Evolutionary conservation across 2,113 vertebrate species (phyloP).

Genomic region (Charadrius vociferus): DNA sequence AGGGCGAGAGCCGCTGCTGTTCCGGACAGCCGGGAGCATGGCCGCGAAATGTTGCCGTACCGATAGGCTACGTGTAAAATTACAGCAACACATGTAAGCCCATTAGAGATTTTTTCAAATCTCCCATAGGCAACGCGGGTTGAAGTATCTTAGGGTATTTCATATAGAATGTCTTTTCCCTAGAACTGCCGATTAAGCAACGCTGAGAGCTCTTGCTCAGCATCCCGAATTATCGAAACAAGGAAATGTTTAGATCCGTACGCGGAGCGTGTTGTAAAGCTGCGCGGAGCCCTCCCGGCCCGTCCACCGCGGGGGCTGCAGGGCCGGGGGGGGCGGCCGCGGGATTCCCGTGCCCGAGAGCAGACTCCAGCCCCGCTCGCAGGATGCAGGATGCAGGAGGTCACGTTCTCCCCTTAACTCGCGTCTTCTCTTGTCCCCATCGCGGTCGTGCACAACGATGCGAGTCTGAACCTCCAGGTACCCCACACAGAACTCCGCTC

Average conservation of each 20-base stretch:
- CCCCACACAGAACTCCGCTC: background rate
- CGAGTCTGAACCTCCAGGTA: background rate
- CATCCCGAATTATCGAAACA: accelerated
- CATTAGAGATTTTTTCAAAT: background rate
- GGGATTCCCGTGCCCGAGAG: background rate
- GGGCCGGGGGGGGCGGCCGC: background rate
- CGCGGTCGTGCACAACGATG: background rate
- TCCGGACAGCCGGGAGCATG: background rate
- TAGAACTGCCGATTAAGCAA: background rate
- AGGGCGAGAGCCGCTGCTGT: background rate
- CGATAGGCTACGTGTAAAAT: background rate
- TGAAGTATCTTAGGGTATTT: background rate
- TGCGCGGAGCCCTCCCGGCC: background rate
- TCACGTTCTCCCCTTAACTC: accelerated
- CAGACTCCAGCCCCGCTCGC: background rate
- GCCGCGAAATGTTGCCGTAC: background rate
- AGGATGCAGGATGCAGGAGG: background rate
- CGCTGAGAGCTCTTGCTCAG: background rate
- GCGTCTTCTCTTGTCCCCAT: background rate
- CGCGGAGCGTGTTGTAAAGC: background rate
- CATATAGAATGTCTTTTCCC: background rate
- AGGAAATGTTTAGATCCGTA: accelerated
- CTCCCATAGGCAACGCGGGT: background rate
- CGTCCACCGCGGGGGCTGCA: background rate
- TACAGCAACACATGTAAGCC: background rate